Conservation (phyloP, 2,797 vertebrate species). For the Bovichtus diacanthus region DNA sequence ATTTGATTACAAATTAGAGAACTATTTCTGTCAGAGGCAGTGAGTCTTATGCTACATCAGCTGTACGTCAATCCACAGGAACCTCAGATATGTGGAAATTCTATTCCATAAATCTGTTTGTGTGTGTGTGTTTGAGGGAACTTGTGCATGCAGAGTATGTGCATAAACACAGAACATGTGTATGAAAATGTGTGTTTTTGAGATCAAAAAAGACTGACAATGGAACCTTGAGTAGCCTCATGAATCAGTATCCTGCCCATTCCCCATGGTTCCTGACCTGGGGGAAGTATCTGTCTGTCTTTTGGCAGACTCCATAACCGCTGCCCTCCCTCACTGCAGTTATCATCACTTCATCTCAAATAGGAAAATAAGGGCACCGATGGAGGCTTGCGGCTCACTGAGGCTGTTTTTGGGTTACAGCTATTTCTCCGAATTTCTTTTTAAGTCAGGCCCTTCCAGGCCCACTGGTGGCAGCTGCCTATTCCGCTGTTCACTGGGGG, state of each 20-base stretch:
- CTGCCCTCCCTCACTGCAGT: constrained; percentile 69
- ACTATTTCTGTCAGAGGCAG: constrained; percentile 24
- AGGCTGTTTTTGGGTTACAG: constrained; percentile 81
- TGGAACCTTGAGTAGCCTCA: constrained; percentile 67
- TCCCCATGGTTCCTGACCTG: constrained; percentile 73
- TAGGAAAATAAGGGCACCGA: constrained; percentile 75
- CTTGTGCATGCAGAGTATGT: constrained; percentile 51
- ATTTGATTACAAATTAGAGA: constrained; percentile 48
- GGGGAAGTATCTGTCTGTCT: constrained; percentile 71
- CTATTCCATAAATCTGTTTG: constrained; percentile 29
- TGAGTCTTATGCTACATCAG: constrained; percentile 24
- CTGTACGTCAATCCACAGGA: constrained; percentile 38
- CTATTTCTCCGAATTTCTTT: constrained; percentile 81
- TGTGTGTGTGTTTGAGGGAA: constrained; percentile 31
- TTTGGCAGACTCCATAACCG: constrained; percentile 68
- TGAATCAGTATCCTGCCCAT: constrained; percentile 72
- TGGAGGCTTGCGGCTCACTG: constrained; percentile 64
- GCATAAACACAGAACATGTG: constrained; percentile 70
- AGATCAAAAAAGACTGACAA: constrained; percentile 70
- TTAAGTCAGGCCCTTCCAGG: constrained; percentile 79
- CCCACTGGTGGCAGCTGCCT: constrained; percentile 81
- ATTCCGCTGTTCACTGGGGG: constrained; percentile 85
- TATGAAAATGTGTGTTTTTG: constrained; percentile 76
- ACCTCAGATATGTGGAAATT: constrained; percentile 57
- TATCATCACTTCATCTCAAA: constrained; percentile 79